Base-by-base conservation (phyloP, 2,888 invertebrate genomes). In the Tetropium fuscum region DNA sequence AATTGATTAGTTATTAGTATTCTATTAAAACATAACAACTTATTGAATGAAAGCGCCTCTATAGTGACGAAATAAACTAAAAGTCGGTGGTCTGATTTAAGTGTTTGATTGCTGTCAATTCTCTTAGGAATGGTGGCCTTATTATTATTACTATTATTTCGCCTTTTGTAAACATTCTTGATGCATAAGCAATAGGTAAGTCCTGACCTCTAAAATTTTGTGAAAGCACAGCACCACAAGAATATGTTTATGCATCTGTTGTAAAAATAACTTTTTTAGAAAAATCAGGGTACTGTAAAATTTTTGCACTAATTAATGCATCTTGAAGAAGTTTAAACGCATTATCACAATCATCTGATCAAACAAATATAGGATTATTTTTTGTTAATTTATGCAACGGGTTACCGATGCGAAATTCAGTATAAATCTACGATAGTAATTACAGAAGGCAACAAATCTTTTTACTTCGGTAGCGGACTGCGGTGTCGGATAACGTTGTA, bases 41-140 rank as follows among this genome's bases (percentile, higher is more conserved):
- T n/a, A n/a, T 64, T 63, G 3, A 58, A 64, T 8, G 60, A 47
- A 2, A 58, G 60, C 16, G 58, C 53, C 58, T 58, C 60, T 49
- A 66, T 61, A 13, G 60, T 44, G 27, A 63, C 63, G 34, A 63
- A 13, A 22, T 58, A 63, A 8, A 64, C 48, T 15, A 66, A 38
- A 2, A 60, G 60, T 51, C 38, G 54, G 30, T 63, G 64, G 38
- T 67, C 57, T 13, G 59, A 32, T 63, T 41, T 60, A 0, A 67
- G 60, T 32, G 60, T 19, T 63, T 56, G 15, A 56, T 53, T 7
- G 58, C 60, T 2, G 57, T 36, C 19, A 63, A 19, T 43, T 63
- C 60, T 34, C 54, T 56, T 36, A 38, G 7, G 20, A 62, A n/a
- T 55, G 3, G 55, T 51, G 7, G 58, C 5, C 44, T 57, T 60